These are phyloP conservation scores for Rhynchonycteris naso DNA, from an alignment of 2,797 vertebrate genomes.

Conservation along the genomic window DNA sequence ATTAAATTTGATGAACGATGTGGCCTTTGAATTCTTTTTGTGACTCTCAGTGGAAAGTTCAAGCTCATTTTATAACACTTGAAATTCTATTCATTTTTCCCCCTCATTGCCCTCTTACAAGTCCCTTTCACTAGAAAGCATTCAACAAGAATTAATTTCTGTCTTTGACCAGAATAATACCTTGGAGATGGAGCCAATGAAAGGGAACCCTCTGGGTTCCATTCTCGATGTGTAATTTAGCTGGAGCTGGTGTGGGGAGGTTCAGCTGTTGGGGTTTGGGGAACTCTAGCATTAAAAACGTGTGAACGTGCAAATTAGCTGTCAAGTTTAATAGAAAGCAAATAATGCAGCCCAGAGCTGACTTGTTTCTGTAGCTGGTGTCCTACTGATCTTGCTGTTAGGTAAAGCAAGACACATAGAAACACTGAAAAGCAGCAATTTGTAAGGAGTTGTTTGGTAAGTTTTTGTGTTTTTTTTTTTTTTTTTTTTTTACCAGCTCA, in stretches of 20 bases:
- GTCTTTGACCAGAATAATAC: conserved; percentile 58
- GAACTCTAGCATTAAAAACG: conserved; percentile 55
- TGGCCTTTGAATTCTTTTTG: conserved; percentile 23
- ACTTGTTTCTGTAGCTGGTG: conserved; percentile 41
- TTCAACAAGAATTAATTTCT: conserved; percentile 55
- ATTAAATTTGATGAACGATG: conserved; percentile 66
- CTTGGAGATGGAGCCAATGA: neutral
- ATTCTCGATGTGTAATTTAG: conserved; percentile 52
- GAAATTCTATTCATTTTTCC: neutral
- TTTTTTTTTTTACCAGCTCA: neutral
- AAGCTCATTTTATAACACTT: neutral
- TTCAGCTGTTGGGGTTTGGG: conserved; percentile 52
- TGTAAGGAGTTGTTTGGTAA: neutral
- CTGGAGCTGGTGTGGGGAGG: conserved; percentile 19
- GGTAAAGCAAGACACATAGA: conserved; percentile 33
- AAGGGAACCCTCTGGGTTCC: conserved; percentile 18
- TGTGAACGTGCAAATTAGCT: conserved; percentile 79
- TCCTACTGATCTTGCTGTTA: conserved; percentile 47
- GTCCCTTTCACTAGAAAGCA: conserved; percentile 60
- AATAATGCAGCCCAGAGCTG: conserved; percentile 45
- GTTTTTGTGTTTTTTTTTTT: neutral
- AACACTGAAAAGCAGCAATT: conserved; percentile 9
- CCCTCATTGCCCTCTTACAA: neutral
- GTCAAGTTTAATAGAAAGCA: conserved; percentile 73
- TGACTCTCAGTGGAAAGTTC: neutral